Base-by-base conservation (phyloP, 2,888 invertebrate genomes). In the Cylloceria caligata region DNA sequence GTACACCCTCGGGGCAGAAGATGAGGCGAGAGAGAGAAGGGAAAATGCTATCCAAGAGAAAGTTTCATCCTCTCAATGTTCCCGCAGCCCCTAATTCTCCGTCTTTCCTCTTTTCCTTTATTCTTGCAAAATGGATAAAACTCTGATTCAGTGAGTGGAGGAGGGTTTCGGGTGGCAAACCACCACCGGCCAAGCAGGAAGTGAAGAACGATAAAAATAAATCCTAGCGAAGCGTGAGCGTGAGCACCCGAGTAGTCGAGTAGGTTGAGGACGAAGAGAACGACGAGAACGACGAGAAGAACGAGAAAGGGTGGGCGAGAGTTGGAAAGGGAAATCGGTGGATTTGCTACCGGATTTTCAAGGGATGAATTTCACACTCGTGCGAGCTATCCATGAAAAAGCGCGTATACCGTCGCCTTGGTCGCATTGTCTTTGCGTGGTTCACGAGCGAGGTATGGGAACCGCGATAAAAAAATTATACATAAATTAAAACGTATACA, bases 121-220 rank as follows among this genome's bases (percentile, higher is more conserved):
- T 73, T 69, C 68, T 73, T 69, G 57, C 73, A 78, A 81, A 81
- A 81, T 81, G 77, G 77, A 78, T 81, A 69, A 81, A 81, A 81
- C 62, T 78, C 57, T 45, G 73, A 81, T 73, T 78, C 69, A 19
- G 64, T 34, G 68, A 65, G 55, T 5, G 52, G 67, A 49, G 47
- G 60, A 67, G 73, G 68, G 68, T 74, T 78, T 74, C 60, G 57
- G 74, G 77, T 65, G 77, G 81, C 81, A 65, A 71, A 69, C 47
- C 69, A 73, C 49, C 49, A 45, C 2, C 60, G 69, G 49, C 30
- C 73, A 24, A n/a, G 47, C 64, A 47, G 47, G 76, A 68, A 76
- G 69, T 65, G 73, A 65, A 69, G 77, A 65, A 39, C 81, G 73
- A 81, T 81, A 81, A 78, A 78, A 81, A 81, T 81, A 81, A 81